A percentile compares a stretch with the other conserved stretches of the same genome.
Evolutionary conservation across 2,797 vertebrate species (phyloP).

Genomic region (Gymnopithys bicolor): DNA sequence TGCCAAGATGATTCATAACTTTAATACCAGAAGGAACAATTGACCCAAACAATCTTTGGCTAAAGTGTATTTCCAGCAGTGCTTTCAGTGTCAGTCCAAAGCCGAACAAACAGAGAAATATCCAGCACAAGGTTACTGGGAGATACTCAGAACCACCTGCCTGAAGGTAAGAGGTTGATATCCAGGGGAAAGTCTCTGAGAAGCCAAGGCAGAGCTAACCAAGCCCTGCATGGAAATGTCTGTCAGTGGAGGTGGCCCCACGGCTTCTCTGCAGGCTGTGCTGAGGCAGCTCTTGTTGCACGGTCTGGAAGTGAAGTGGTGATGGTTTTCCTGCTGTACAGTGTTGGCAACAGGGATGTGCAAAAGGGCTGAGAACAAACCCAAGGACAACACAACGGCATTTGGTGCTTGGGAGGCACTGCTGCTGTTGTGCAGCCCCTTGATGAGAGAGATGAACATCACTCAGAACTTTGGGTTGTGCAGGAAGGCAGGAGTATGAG

Average conservation of each 20-base stretch:
- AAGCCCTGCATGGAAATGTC: not conserved
- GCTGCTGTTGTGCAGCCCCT: not conserved
- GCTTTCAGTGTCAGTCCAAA: not conserved
- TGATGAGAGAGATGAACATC: not conserved
- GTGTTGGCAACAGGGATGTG: not conserved
- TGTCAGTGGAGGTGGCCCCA: not conserved
- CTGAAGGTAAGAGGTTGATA: not conserved
- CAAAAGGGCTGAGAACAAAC: not conserved
- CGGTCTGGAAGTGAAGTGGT: not conserved
- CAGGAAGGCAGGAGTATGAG: not conserved
- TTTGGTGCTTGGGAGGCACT: not conserved
- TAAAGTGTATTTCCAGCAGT: slow-evolving; percentile 43
- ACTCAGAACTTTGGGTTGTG: not conserved
- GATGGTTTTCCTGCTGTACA: not conserved
- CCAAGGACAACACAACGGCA: not conserved
- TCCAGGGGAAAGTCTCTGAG: not conserved
- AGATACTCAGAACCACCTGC: not conserved
- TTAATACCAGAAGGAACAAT: slow-evolving; percentile 69
- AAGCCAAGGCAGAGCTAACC: not conserved
- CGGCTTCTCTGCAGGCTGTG: not conserved
- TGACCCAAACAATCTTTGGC: slow-evolving; percentile 57
- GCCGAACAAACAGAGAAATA: not conserved
- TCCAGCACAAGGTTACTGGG: not conserved
- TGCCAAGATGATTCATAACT: slow-evolving; percentile 70
- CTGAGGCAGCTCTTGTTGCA: rapidly evolving